Conservation (phyloP, 2,888 invertebrate genomes). For the Atrina japonica region DNA sequence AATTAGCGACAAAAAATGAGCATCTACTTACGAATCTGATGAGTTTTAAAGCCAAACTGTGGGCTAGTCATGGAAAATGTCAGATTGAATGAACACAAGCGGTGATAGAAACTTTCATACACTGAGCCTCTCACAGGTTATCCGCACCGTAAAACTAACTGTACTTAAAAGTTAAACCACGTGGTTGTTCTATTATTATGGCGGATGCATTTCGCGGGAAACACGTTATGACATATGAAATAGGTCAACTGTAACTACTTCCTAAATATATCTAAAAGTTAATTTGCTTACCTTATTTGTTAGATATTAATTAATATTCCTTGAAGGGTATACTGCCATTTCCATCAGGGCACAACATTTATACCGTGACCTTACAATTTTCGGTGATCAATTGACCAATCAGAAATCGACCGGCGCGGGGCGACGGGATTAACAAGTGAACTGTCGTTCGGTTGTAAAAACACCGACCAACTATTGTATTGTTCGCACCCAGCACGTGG, state of each 20-base stretch:
- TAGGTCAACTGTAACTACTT: slow-evolving; percentile 6
- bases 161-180: slow-evolving; percentile 30
- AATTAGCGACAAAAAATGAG: too few species aligned
- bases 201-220: slow-evolving; percentile 43
- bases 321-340: too few species aligned
- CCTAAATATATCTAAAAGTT: too few species aligned
- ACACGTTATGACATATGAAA: slow-evolving; percentile 43
- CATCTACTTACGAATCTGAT: too few species aligned
- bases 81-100: slow-evolving; percentile 19
- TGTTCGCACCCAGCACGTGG: too few species aligned
- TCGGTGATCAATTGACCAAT: slow-evolving; percentile 37
- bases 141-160: slow-evolving; percentile 9
- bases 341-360: background rate
- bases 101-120: slow-evolving; percentile 16
- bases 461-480: slow-evolving; percentile 3
- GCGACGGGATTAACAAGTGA: slow-evolving; percentile 19
- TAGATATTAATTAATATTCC: too few species aligned
- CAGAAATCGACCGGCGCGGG: slow-evolving; percentile 34
- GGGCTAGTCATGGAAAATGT: slow-evolving; percentile 7
- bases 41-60: slow-evolving; percentile 12
- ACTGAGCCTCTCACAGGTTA: background rate
- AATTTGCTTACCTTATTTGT: slow-evolving; percentile 2
- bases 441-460: slow-evolving; percentile 27
- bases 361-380: background rate
- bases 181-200: slow-evolving; percentile 42